Evolutionary conservation across 2,797 vertebrate species (phyloP).

Genomic region (Hypotaenidia philippensis): DNA sequence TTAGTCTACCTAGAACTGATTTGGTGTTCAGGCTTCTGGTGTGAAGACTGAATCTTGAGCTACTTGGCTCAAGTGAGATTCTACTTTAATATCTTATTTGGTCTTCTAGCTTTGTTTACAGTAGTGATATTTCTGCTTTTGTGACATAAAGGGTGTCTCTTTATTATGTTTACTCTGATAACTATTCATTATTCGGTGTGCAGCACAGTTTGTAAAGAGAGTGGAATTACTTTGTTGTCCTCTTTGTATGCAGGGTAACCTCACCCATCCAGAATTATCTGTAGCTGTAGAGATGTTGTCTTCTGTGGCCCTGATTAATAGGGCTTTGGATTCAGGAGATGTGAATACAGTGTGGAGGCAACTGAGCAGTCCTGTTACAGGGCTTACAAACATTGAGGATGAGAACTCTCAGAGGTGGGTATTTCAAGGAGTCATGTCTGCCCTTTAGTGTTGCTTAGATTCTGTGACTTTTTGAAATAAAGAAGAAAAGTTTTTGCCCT

Average conservation of each 20-base stretch:
- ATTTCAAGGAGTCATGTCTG: not conserved
- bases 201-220: not conserved
- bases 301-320: constrained; percentile 95
- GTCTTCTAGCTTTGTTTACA: not conserved
- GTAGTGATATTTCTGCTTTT: not conserved
- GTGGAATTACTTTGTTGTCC: not conserved
- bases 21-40: not conserved
- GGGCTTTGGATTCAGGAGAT: constrained; percentile 91
- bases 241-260: constrained; percentile 82
- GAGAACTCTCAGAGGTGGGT: constrained; percentile 93
- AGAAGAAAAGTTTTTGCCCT: no score
- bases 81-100: not conserved
- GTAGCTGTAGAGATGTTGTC: constrained; percentile 99
- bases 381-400: constrained; percentile 94
- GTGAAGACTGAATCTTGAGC: not conserved
- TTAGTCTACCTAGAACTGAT: not conserved
- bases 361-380: constrained; percentile 90
- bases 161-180: not conserved
- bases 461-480: not conserved
- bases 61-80: not conserved
- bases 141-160: not conserved
- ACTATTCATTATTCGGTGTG: not conserved
- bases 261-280: constrained; percentile 92
- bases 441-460: not conserved
- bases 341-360: constrained; percentile 90